phyloP scores from a whole-genome alignment of 2,888 invertebrate genomes.

The Ischnus inquisitorius region DNA sequence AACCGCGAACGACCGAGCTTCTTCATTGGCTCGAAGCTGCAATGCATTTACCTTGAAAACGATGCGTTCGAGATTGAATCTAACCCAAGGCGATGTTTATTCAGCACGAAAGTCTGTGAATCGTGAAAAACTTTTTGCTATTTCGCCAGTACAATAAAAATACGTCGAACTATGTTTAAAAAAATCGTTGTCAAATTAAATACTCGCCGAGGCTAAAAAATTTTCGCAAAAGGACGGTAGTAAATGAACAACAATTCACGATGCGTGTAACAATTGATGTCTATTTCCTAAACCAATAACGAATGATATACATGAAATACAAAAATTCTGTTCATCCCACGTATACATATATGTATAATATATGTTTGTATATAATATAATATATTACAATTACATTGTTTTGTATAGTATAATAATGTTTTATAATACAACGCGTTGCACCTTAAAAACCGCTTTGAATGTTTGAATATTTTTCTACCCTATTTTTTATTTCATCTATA shows the following conservation, averaged over 20 bases:
- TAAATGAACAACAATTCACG: not conserved
- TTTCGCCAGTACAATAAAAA: too few relatives aligned
- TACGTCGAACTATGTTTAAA: too few relatives aligned
- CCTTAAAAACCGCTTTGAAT: constrained; percentile 69
- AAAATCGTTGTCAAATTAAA: too few relatives aligned
- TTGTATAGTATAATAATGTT: constrained; percentile 64
- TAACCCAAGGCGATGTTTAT: too few relatives aligned
- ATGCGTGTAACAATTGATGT: constrained; percentile 60
- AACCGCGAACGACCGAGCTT: too few relatives aligned
- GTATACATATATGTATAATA: constrained; percentile 51
- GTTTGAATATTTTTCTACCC: constrained; percentile 20
- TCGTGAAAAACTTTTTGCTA: too few relatives aligned
- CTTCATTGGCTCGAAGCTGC: too few relatives aligned
- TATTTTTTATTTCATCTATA: not conserved
- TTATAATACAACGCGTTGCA: constrained; percentile 73
- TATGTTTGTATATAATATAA: constrained; percentile 31
- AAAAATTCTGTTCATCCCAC: constrained; percentile 67
- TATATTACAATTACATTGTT: constrained; percentile 74
- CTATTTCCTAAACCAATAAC: constrained; percentile 68
- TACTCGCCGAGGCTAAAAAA: not conserved
- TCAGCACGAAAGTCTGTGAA: too few relatives aligned
- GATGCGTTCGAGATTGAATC: too few relatives aligned
- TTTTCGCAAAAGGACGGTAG: not conserved
- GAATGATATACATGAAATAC: constrained; percentile 65
- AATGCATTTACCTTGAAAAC: too few relatives aligned